A percentile compares a stretch with the other conserved stretches of the same genome.
Evolutionary conservation across 2,113 vertebrate species (phyloP).

Genomic region (Forbesichthys papilliferus): DNA sequence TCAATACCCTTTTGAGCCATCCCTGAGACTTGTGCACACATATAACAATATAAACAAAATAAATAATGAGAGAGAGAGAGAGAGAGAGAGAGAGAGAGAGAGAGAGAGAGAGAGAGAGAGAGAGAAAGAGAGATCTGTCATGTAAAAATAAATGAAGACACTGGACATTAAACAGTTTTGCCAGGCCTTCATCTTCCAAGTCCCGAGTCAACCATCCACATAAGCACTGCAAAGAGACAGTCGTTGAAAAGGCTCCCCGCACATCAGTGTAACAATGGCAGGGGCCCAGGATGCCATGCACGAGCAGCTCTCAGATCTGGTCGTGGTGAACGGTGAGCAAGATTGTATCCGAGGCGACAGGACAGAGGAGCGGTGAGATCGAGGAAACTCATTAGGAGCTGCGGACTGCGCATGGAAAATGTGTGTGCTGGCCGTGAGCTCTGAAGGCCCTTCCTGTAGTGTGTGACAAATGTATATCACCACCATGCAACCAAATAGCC

Average conservation of each 20-base stretch:
- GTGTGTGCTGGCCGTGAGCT: slow-evolving; percentile 60
- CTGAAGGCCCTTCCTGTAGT: slow-evolving; percentile 51
- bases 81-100: no score
- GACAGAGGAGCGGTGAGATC: slow-evolving; percentile 50
- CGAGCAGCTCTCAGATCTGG: slow-evolving; percentile 12
- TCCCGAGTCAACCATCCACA: slow-evolving; percentile 56
- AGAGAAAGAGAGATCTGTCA: not conserved
- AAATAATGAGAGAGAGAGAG: not conserved
- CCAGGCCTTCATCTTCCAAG: slow-evolving; percentile 49
- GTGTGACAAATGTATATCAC: slow-evolving; percentile 56
- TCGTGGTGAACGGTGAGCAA: slow-evolving; percentile 48
- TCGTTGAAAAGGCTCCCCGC: slow-evolving; percentile 50
- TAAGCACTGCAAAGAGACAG: slow-evolving; percentile 52
- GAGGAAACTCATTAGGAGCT: slow-evolving; percentile 60
- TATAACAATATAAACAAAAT: not conserved
- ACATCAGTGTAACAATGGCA: slow-evolving; percentile 61
- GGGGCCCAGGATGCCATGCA: slow-evolving; percentile 29
- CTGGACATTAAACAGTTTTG: slow-evolving; percentile 52
- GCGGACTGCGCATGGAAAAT: slow-evolving; percentile 34
- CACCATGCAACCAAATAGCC: slow-evolving; percentile 62
- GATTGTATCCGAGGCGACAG: slow-evolving; percentile 63
- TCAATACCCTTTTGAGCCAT: not conserved
- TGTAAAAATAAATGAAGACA: slow-evolving; percentile 7
- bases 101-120: no score
- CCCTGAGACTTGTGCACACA: not conserved